Percentiles rank a stretch among this genome's conserved stretches.
Conservation (phyloP, 2,113 vertebrate genomes). For the Raja brachyura region DNA sequence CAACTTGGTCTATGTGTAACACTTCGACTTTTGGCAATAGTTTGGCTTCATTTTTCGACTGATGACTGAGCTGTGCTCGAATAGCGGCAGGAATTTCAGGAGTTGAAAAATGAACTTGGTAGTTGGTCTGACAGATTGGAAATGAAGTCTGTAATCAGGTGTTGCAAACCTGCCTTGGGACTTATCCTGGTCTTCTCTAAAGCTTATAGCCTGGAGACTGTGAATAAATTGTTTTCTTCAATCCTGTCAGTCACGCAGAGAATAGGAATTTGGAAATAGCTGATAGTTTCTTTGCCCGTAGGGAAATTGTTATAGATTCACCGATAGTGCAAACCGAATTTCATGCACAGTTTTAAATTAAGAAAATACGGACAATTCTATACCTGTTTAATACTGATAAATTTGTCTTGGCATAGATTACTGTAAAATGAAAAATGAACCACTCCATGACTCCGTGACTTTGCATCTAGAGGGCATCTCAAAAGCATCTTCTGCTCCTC, state of each 20-base stretch:
- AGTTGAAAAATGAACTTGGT: neutral
- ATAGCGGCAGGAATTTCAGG: neutral
- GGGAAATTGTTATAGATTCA: neutral
- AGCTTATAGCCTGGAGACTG: neutral
- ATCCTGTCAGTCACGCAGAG: neutral
- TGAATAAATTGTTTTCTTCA: neutral
- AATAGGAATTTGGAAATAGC: neutral
- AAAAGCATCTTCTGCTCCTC: neutral
- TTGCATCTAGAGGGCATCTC: neutral
- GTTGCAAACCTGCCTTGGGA: neutral
- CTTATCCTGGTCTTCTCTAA: neutral
- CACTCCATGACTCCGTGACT: neutral
- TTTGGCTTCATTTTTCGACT: neutral
- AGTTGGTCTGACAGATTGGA: neutral
- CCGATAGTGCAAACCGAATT: neutral
- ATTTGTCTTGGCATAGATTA: neutral
- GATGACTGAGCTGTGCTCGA: neutral
- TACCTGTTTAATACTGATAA: neutral
- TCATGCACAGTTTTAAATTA: neutral
- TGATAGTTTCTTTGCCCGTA: neutral
- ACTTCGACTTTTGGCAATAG: neutral
- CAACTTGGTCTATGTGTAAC: neutral
- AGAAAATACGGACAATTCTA: neutral
- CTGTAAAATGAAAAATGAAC: neutral
- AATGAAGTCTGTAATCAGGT: neutral